Conservation (phyloP, 2,888 invertebrate species). For the Ernsta delagoae region DNA sequence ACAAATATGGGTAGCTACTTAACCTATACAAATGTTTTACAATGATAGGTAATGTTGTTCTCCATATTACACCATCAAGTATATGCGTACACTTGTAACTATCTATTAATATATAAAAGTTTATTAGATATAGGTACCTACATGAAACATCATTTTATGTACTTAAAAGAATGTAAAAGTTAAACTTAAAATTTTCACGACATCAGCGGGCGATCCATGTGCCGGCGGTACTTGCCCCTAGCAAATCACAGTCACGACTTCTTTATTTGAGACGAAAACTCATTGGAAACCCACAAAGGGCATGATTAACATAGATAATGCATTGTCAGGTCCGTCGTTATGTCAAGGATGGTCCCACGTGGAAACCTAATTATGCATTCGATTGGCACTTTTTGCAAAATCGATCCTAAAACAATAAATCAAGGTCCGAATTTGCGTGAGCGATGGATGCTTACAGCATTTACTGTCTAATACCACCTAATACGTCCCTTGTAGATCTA, state of each 20-base stretch:
- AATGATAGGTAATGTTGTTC: too few species aligned
- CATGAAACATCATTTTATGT: too few species aligned
- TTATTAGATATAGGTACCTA: too few species aligned
- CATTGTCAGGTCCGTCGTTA: constrained; percentile 44
- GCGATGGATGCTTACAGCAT: constrained; percentile 21
- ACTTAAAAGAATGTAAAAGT: too few species aligned
- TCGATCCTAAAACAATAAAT: constrained; percentile 24
- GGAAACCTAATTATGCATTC: constrained; percentile 23
- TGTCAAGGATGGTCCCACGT: constrained; percentile 45
- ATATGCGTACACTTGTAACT: too few species aligned
- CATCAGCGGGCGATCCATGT: too few species aligned
- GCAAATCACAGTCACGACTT: background rate
- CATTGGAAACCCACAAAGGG: constrained; percentile 49
- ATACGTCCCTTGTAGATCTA: constrained; percentile 26
- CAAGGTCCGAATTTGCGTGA: constrained; percentile 37
- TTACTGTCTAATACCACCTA: constrained; percentile 39
- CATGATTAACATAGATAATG: constrained; percentile 37
- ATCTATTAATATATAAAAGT: too few species aligned
- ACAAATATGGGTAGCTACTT: too few species aligned
- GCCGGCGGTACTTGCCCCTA: too few species aligned
- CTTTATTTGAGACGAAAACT: constrained; percentile 21
- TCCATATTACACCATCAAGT: too few species aligned
- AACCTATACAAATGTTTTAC: too few species aligned
- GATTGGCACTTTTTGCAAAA: constrained; percentile 29
- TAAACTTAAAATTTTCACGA: too few species aligned